Conservation (phyloP, 2,888 invertebrate genomes). For the Drosophila peninsularis region DNA sequence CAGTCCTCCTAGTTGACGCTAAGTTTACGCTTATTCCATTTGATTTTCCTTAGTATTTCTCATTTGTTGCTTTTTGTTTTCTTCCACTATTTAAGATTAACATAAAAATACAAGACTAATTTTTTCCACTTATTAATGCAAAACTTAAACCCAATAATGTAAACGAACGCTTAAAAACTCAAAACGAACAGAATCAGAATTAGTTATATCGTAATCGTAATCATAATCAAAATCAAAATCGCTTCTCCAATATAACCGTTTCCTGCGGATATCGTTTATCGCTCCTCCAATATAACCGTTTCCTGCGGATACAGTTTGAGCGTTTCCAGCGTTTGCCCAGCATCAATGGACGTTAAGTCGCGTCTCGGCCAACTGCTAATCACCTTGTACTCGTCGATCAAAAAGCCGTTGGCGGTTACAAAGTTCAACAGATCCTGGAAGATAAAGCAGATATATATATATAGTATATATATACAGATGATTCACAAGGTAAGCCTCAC, state of each 20-base stretch:
- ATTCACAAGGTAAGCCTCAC: conserved; percentile 73
- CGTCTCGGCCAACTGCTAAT: conserved; percentile 97
- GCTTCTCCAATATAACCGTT: conserved; percentile 96
- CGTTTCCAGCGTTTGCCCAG: conserved; percentile 90
- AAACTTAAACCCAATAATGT: conserved; percentile 47
- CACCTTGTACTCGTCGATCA: conserved; percentile 94
- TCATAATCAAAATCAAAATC: conserved; percentile 85
- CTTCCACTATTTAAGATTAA: conserved; percentile 39
- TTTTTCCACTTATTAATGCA: conserved; percentile 43
- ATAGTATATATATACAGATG: neutral
- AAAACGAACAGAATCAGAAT: conserved; percentile 37
- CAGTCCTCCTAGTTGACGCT: conserved; percentile 31
- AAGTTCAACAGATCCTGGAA: conserved; percentile 91
- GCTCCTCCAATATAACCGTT: conserved; percentile 96
- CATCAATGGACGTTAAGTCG: conserved; percentile 94
- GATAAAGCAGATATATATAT: neutral
- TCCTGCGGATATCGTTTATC: conserved; percentile 88
- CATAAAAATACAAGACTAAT: conserved; percentile 52
- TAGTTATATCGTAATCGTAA: conserved; percentile 20
- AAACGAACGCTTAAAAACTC: conserved; percentile 40
- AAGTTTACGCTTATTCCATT: conserved; percentile 19
- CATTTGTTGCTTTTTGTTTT: neutral
- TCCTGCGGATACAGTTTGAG: conserved; percentile 96
- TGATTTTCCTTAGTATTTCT: conserved; percentile 10
- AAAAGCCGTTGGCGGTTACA: conserved; percentile 94